Base-by-base conservation (phyloP, 2,888 invertebrate genomes). In the Megalurothrips usitatus region DNA sequence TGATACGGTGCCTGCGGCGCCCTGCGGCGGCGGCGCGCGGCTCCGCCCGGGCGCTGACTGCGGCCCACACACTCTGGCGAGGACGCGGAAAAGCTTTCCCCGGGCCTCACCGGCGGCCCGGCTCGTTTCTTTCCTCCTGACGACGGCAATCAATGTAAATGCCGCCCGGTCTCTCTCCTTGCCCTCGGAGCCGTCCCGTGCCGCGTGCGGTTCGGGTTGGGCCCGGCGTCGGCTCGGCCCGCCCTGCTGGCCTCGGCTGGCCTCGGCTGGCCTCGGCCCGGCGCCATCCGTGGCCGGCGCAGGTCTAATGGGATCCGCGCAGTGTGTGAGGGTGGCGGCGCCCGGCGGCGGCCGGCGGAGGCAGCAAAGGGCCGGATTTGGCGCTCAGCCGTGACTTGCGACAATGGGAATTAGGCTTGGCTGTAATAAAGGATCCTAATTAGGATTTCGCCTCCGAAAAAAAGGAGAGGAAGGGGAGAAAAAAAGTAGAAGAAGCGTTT, bases 341-440 rank as follows among this genome's bases (percentile, higher is more conserved):
- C 1, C 17, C 14, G 58, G 4, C 52, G 52, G 52, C 52, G 3
- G 52, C 14, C 52, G 58, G 58, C 6, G 58, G 58, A 11, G 68
- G 68, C n/a, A n/a, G 23, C n/a, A 23, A 63, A 75, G 68, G 26
- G 68, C 17, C 17, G 14, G 68, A 10, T 23, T 75, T 23, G 68
- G 1, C 1, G n/a, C 26, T 75, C 19, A n/a, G 19, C n/a, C 58
- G 68, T 75, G 68, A 75, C 68, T 75, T 75, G 68, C 68, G 68
- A 75, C 68, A 75, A 75, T 75, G 68, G 68, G 68, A 75, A 23
- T 75, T 75, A 75, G 68, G 68, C 68, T 26, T n/a, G 58, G 58
- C 58, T 23, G 23, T n/a, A 23, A n/a, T 68, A 23, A 23, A 68
- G 68, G 68, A 58, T 12, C 19, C 23, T 75, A 75, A 75, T 75